Conservation (phyloP, 2,113 vertebrate genomes). For the Oxyruncus cristatus region DNA sequence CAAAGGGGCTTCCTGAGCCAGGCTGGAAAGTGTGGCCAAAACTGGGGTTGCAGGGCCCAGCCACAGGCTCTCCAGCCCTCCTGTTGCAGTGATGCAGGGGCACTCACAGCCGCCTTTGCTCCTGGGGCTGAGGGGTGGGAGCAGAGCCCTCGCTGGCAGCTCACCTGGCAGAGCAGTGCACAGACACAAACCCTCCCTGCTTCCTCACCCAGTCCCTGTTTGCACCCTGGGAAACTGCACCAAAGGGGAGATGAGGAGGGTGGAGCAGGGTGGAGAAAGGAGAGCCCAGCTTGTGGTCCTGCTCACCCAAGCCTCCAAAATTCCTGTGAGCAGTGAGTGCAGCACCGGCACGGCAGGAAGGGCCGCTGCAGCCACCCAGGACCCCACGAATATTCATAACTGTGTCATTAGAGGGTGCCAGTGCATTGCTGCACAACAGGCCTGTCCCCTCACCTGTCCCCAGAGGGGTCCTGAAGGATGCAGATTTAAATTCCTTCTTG, state of each 20-base stretch:
- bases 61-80: neutral
- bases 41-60: fast-evolving
- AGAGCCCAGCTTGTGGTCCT: neutral
- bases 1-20: neutral
- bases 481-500: neutral
- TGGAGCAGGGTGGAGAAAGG: neutral
- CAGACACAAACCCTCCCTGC: neutral
- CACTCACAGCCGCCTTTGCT: neutral
- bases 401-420: slow-evolving; percentile 39
- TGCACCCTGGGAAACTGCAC: fast-evolving
- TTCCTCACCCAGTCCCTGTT: neutral
- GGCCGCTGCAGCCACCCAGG: fast-evolving
- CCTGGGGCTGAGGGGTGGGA: neutral
- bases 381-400: fast-evolving
- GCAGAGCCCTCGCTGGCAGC: fast-evolving
- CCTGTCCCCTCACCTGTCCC: neutral
- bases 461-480: fast-evolving
- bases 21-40: neutral
- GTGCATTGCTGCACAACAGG: neutral
- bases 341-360: fast-evolving
- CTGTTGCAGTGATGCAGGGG: fast-evolving
- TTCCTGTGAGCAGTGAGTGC: neutral
- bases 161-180: neutral
- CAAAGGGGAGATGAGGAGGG: neutral
- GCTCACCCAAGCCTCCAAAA: neutral